Base-by-base conservation (phyloP, 2,113 vertebrate species). In the Burhinus oedicnemus region DNA sequence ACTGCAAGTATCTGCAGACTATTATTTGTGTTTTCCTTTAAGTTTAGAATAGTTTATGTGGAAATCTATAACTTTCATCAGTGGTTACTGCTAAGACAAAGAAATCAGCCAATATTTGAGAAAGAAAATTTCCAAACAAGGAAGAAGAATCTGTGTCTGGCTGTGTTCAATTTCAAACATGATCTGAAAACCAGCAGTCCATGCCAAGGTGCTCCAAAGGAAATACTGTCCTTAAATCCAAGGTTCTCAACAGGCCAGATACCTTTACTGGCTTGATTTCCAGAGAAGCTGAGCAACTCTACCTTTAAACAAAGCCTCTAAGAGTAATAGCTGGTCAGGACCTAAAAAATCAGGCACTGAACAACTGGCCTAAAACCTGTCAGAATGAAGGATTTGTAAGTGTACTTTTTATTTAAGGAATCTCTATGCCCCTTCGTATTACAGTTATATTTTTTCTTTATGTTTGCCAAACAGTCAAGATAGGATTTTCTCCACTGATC, bases 191-290 rank as follows among this genome's bases (percentile, higher is more conserved):
- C 3, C 20, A 42, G 2, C 4, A 36, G 8, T 34, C 9, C n/a
- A 5, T 38, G 6, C 1, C 34, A 71, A 49, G 5, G 5, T n/a
- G 1, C 5, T 52, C 29, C 22, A 64, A 34, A 38, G 4, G 11
- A 76, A 80, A 57, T 27, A 23, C 0, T 19, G 0, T 17, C 7
- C 71, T 72, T 42, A 52, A 72, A 69, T 11, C 15, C 3, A 40
- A 11, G 2, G 4, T 79, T 76, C 16, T 85, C 36, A 52, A 17
- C 6, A 34, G 10, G 5, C 2, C 19, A n/a, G 2, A 18, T 77
- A 12, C 3, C 9, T 3, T 51, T 6, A 21, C 4, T 58, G 13
- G 14, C 13, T 51, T 76, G 7, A 45, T 54, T 81, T 76, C 49
- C 4, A 0, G 17, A 93, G 16, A 72, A 72, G 22, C 0, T 47